Percentiles rank a stretch among this genome's conserved stretches.
Evolutionary conservation across 2,888 invertebrate species (phyloP).

Genomic region (Antheraea assamensis): DNA sequence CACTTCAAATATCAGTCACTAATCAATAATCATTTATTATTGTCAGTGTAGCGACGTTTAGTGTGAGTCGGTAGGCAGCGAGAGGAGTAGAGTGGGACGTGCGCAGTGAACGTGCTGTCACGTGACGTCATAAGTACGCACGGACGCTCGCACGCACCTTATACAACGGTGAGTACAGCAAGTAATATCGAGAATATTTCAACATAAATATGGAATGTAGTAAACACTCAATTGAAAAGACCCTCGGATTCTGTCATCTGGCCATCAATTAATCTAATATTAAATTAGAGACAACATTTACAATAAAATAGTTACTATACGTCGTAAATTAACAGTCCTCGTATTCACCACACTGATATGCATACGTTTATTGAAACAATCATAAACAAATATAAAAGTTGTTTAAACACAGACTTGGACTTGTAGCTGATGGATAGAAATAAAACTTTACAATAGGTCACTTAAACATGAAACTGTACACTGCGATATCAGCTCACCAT

Average conservation of each 20-base stretch:
- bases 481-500: slow-evolving; percentile 69
- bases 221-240: slow-evolving; percentile 80
- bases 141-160: neutral
- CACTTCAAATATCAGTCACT: slow-evolving; percentile 66
- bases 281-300: slow-evolving; percentile 79
- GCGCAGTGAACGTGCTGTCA: slow-evolving; percentile 21
- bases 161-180: slow-evolving; percentile 50
- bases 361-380: slow-evolving; percentile 67
- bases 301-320: slow-evolving; percentile 79
- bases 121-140: neutral
- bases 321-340: slow-evolving; percentile 75
- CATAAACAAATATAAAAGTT: slow-evolving; percentile 80
- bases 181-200: slow-evolving; percentile 74
- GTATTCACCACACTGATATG: slow-evolving; percentile 79
- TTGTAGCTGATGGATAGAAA: slow-evolving; percentile 76
- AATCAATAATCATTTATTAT: slow-evolving; percentile 53
- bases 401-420: slow-evolving; percentile 73
- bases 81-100: slow-evolving; percentile 10
- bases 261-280: slow-evolving; percentile 74
- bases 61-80: slow-evolving; percentile 22
- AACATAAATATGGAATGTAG: slow-evolving; percentile 83
- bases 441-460: slow-evolving; percentile 71
- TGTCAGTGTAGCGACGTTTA: slow-evolving; percentile 47
- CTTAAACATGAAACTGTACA: slow-evolving; percentile 75
- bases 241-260: slow-evolving; percentile 69